Percentiles rank a stretch among this genome's conserved stretches.
These are phyloP conservation scores for Bombycilla garrulus DNA, from an alignment of 2,113 vertebrate genomes.

Conservation along the genomic window DNA sequence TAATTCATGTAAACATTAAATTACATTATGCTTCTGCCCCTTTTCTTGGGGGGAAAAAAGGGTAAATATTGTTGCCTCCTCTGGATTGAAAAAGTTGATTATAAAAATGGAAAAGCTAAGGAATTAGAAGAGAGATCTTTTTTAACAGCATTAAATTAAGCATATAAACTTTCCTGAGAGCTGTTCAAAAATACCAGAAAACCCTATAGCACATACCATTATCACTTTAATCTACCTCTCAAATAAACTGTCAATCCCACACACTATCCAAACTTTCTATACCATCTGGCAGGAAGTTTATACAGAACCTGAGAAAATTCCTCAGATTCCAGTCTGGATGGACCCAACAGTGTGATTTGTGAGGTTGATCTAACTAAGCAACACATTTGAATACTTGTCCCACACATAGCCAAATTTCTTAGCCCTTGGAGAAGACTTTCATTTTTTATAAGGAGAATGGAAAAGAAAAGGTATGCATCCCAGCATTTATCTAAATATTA, in stretches of 20 bases:
- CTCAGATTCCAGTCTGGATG: not conserved
- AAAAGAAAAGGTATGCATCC: not conserved
- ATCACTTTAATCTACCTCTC: conserved; percentile 5
- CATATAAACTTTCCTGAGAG: not conserved
- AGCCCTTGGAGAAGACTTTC: not conserved
- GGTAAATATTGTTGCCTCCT: not conserved
- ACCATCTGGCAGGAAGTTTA: conserved; percentile 41
- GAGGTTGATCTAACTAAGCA: not conserved
- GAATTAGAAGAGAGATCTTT: not conserved
- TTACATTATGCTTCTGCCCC: not conserved
- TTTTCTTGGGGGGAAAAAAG: not conserved
- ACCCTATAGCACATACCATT: not conserved
- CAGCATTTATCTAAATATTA: not conserved
- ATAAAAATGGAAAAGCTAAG: not conserved
- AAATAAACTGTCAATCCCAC: conserved; percentile 33
- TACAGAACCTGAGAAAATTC: conserved; percentile 29
- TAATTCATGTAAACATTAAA: not conserved
- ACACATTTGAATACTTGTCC: not conserved
- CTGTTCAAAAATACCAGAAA: not conserved
- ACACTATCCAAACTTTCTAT: not conserved
- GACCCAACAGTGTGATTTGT: not conserved
- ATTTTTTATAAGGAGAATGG: not conserved
- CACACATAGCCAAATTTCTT: not conserved
- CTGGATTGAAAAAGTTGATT: not conserved
- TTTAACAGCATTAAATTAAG: not conserved